Conservation (phyloP, 2,888 invertebrate genomes). For the Caenorhabditis virilis region DNA sequence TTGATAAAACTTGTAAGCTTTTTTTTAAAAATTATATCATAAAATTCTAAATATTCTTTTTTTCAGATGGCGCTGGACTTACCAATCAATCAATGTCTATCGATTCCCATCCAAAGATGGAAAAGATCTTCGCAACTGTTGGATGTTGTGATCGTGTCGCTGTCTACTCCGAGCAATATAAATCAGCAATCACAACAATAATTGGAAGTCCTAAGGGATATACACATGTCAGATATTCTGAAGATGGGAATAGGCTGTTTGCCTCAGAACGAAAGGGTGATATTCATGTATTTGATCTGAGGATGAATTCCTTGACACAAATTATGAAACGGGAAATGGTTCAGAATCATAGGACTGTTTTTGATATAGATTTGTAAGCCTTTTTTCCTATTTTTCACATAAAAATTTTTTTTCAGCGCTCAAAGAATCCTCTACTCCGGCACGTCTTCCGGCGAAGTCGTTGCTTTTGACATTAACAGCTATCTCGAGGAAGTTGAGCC, state of each 20-base stretch:
- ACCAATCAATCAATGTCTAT: slow-evolving; percentile 16
- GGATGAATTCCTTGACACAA: slow-evolving; percentile 23
- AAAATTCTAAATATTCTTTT: background rate
- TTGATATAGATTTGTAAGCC: slow-evolving; percentile 21
- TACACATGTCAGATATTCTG: slow-evolving; percentile 14
- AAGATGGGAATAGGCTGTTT: slow-evolving; percentile 18
- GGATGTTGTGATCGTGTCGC: slow-evolving; percentile 12
- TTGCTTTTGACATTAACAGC: slow-evolving; percentile 14
- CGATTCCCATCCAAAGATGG: slow-evolving; percentile 11
- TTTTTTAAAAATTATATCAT: too few species aligned
- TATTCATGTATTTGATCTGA: slow-evolving; percentile 30
- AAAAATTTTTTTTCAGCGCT: slow-evolving; percentile 6
- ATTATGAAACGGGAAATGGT: slow-evolving; percentile 23
- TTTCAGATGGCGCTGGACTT: slow-evolving; percentile 19
- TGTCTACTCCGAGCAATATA: slow-evolving; percentile 18
- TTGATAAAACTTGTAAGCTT: slow-evolving; percentile 14
- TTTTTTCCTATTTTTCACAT: background rate
- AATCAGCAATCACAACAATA: slow-evolving; percentile 12
- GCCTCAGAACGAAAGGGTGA: slow-evolving; percentile 33
- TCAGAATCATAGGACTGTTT: slow-evolving; percentile 12
- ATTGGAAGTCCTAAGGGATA: slow-evolving; percentile 17
- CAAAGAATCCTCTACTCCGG: slow-evolving; percentile 16
- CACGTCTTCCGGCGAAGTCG: slow-evolving; percentile 24
- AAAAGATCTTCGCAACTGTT: slow-evolving; percentile 14
- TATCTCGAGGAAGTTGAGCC: slow-evolving; percentile 11